phyloP scores from a whole-genome alignment of 2,888 invertebrate genomes.

The Gari tellinella region DNA sequence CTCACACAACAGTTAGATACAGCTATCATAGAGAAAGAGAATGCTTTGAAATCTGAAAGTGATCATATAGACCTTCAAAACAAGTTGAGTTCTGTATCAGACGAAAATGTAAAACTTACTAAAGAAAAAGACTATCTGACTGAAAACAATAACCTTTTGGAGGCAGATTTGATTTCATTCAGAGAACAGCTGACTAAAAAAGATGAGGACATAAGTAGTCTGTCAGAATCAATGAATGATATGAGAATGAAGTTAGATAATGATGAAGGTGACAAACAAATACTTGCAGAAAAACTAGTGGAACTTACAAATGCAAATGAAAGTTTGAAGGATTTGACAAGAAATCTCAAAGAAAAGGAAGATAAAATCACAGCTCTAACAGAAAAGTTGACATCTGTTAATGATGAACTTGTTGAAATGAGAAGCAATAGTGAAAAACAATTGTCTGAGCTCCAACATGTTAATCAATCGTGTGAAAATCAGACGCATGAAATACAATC shows the following conservation, averaged over 20 bases:
- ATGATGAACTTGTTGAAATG: too few relatives aligned
- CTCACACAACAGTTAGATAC: constrained; percentile 15
- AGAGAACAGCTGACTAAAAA: constrained; percentile 41
- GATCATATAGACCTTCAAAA: constrained; percentile 19
- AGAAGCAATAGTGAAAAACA: neutral
- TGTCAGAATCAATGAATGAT: constrained; percentile 30
- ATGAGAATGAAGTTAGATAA: constrained; percentile 27
- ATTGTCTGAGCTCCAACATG: too few relatives aligned
- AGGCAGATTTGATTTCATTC: constrained; percentile 10
- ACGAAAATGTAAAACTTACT: constrained; percentile 17
- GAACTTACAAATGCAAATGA: too few relatives aligned
- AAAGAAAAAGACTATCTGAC: constrained; percentile 28
- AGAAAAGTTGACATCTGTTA: neutral
- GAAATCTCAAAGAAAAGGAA: neutral
- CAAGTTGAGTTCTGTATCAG: neutral
- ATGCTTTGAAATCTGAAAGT: constrained; percentile 15
- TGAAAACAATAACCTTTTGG: constrained; percentile 17
- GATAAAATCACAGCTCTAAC: neutral
- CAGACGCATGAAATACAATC: too few relatives aligned
- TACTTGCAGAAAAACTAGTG: neutral
- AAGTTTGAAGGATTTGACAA: too few relatives aligned
- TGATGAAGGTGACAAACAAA: constrained; percentile 10
- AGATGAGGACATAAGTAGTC: constrained; percentile 38
- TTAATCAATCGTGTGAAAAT: too few relatives aligned
- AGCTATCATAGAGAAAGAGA: constrained; percentile 4